These are phyloP conservation scores for Falco punctatus DNA, from an alignment of 2,113 vertebrate species.

Conservation along the genomic window DNA sequence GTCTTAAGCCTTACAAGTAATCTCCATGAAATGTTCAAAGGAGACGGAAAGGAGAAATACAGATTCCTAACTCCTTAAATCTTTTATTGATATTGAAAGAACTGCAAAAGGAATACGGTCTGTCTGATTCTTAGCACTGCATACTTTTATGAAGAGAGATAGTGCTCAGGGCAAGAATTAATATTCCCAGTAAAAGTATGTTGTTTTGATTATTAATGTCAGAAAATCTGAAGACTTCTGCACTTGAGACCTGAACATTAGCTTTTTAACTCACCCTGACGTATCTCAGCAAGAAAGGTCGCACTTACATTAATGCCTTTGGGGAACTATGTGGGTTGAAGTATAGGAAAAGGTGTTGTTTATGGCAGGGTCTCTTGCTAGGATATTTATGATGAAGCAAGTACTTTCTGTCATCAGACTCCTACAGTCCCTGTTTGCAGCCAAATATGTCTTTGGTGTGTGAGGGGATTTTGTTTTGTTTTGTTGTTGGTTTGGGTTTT, in stretches of 20 bases:
- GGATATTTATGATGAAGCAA: not conserved
- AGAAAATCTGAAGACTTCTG: not conserved
- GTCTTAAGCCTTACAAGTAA: not conserved
- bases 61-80: not conserved
- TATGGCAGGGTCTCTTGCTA: not conserved
- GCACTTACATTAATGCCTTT: not conserved
- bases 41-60: not conserved
- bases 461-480: too few relatives aligned
- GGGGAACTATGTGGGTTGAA: not conserved
- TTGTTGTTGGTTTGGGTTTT: not conserved
- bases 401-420: not conserved
- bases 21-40: not conserved
- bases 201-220: not conserved
- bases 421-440: not conserved
- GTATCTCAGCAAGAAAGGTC: not conserved
- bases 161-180: not conserved
- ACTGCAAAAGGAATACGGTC: not conserved
- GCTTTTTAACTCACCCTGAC: not conserved
- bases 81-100: not conserved
- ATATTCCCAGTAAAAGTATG: not conserved
- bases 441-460: not conserved
- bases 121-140: not conserved
- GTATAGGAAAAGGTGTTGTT: not conserved
- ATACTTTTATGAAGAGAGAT: not conserved
- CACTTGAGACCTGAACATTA: not conserved